Evolutionary conservation across 2,113 vertebrate genomes (phyloP).

Genomic region (Gavia stellata): DNA sequence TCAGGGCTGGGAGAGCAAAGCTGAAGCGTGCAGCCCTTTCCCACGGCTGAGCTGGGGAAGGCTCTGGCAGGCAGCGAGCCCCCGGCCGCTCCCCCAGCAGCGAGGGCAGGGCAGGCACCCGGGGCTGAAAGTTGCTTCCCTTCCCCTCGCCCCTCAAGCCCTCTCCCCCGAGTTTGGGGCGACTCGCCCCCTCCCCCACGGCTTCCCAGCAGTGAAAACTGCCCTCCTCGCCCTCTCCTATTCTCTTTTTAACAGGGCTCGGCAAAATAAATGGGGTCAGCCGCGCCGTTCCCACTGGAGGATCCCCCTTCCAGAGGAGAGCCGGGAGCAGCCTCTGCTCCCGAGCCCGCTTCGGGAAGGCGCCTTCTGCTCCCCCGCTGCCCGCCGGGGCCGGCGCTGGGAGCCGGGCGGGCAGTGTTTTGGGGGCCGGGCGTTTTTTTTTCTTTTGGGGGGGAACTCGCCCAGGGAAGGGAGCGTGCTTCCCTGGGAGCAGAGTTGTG

Average conservation of each 20-base stretch:
- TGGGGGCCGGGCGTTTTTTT: background rate
- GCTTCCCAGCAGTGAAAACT: slow-evolving; percentile 20
- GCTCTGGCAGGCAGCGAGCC: background rate
- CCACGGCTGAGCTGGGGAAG: background rate
- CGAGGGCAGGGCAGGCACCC: background rate
- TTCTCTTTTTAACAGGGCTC: slow-evolving; percentile 50
- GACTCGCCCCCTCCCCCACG: background rate
- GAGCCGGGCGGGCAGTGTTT: background rate
- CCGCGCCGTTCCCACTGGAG: slow-evolving; percentile 47
- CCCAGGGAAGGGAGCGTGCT: background rate
- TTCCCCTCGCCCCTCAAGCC: background rate
- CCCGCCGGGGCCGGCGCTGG: background rate
- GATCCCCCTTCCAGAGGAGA: background rate
- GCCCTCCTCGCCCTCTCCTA: slow-evolving; percentile 33
- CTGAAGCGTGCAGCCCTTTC: background rate
- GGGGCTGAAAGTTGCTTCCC: background rate
- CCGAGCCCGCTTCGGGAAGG: slow-evolving; percentile 2
- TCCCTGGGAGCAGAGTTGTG: background rate
- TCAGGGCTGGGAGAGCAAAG: background rate
- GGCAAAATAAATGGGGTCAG: slow-evolving; percentile 54
- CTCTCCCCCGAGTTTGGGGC: background rate
- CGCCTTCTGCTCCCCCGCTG: slow-evolving; percentile 10
- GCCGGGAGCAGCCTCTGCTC: slow-evolving; percentile 25
- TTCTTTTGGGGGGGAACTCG: background rate
- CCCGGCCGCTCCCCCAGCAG: background rate